Evolutionary conservation across 2,113 vertebrate species (phyloP).

Genomic region (Monopterus albus): DNA sequence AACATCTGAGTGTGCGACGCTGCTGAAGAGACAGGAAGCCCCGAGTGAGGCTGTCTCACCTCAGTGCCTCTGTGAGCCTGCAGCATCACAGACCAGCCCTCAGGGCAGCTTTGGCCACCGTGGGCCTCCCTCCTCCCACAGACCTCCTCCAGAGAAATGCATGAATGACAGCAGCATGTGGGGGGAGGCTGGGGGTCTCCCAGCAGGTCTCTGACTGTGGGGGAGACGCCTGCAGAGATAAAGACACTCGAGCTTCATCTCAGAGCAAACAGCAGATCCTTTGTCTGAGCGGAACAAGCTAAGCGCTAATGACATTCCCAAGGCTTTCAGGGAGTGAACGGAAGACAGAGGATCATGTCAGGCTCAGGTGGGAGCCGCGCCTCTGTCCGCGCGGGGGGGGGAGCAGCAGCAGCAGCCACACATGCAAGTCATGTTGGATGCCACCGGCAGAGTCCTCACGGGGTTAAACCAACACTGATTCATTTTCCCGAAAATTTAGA

Average conservation of each 20-base stretch:
- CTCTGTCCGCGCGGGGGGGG: no score
- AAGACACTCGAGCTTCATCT: slow-evolving; percentile 1
- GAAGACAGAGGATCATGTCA: neutral
- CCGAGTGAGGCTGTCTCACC: slow-evolving; percentile 12
- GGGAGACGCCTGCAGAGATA: slow-evolving; percentile 19
- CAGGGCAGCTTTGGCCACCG: no score
- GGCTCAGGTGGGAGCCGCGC: neutral
- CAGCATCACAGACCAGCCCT: no score
- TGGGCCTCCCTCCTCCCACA: neutral
- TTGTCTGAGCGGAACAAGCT: slow-evolving; percentile 8
- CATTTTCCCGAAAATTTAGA: no score
- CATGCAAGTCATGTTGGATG: no score
- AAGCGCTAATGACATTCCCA: neutral
- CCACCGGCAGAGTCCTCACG: no score
- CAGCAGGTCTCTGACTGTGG: slow-evolving; percentile 41
- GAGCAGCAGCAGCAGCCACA: no score
- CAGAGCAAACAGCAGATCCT: slow-evolving; percentile 1
- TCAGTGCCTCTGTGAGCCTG: slow-evolving; percentile 26
- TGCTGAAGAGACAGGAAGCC: slow-evolving; percentile 28
- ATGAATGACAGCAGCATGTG: slow-evolving; percentile 35
- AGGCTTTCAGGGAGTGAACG: neutral
- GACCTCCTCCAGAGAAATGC: slow-evolving; percentile 26
- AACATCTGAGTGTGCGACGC: neutral
- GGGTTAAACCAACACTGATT: no score
- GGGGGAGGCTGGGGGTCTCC: slow-evolving; percentile 7